These are phyloP conservation scores for Balaenoptera acutorostrata DNA, from an alignment of 2,113 vertebrate species.

Conservation along the genomic window DNA sequence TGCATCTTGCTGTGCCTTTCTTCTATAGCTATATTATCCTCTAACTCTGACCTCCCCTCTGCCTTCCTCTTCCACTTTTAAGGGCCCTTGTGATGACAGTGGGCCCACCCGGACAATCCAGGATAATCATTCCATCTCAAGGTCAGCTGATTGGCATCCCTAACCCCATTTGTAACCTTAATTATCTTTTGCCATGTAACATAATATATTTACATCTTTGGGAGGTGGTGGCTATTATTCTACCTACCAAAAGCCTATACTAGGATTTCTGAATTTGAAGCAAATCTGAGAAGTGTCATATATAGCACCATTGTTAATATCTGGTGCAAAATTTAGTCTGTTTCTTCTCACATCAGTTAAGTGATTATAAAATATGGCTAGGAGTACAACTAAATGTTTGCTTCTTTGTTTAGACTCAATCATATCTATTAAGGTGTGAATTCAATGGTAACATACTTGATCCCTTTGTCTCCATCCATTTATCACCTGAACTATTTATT, in stretches of 20 bases:
- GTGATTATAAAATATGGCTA: slow-evolving; percentile 1
- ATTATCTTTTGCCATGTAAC: not conserved
- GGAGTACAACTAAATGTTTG: slow-evolving; percentile 8
- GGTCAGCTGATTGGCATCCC: not conserved
- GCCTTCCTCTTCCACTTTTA: not conserved
- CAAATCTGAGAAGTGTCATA: not conserved
- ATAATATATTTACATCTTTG: not conserved
- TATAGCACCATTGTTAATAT: not conserved
- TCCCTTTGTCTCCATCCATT: not conserved
- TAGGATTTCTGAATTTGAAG: not conserved
- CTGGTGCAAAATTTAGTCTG: not conserved
- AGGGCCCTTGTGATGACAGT: not conserved
- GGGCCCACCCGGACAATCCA: not conserved
- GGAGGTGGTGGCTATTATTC: not conserved
- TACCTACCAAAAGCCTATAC: not conserved
- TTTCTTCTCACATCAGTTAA: not conserved
- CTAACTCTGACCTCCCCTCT: not conserved
- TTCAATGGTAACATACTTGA: not conserved
- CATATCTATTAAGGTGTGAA: not conserved
- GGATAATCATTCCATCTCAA: not conserved
- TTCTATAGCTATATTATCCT: not conserved
- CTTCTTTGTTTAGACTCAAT: not conserved
- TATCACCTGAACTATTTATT: not conserved
- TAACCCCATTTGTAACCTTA: not conserved
- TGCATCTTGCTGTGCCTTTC: not conserved